Evolutionary conservation across 2,888 invertebrate genomes (phyloP).

Genomic region (Plebejus melissa): DNA sequence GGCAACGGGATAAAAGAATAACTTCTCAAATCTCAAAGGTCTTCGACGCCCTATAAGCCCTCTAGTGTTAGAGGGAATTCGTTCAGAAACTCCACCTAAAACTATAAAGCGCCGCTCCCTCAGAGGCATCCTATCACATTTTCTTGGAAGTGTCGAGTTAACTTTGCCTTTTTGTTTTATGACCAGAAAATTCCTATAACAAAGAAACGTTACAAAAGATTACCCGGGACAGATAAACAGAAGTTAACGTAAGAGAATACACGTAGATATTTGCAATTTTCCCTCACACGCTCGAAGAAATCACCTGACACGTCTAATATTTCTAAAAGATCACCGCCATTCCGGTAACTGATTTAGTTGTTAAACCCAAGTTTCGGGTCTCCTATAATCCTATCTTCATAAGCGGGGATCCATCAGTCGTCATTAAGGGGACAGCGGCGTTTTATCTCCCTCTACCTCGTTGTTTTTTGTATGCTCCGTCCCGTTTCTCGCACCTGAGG

Average conservation of each 20-base stretch:
- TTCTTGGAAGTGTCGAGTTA: slow-evolving; percentile 6
- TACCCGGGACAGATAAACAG: slow-evolving; percentile 31
- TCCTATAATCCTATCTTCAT: slow-evolving; percentile 64
- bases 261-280: slow-evolving; percentile 42
- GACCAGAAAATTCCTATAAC: slow-evolving; percentile 7
- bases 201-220: slow-evolving; percentile 26
- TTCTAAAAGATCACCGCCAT: slow-evolving; percentile 41
- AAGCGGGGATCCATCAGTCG: slow-evolving; percentile 70
- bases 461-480: slow-evolving; percentile 30
- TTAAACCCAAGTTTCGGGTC: slow-evolving; percentile 52
- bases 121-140: slow-evolving; percentile 3
- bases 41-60: neutral
- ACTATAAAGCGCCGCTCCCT: neutral
- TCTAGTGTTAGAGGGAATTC: neutral
- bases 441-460: slow-evolving; percentile 38
- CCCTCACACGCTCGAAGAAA: slow-evolving; percentile 37
- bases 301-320: slow-evolving; percentile 43
- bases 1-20: neutral
- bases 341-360: slow-evolving; percentile 60
- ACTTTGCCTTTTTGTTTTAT: slow-evolving; percentile 2
- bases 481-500: slow-evolving; percentile 51
- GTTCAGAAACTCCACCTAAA: neutral
- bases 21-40: slow-evolving; percentile 14
- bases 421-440: slow-evolving; percentile 63
- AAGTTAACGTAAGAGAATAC: slow-evolving; percentile 31